Conservation (phyloP, 2,888 invertebrate genomes). For the Protophormia terraenovae region DNA sequence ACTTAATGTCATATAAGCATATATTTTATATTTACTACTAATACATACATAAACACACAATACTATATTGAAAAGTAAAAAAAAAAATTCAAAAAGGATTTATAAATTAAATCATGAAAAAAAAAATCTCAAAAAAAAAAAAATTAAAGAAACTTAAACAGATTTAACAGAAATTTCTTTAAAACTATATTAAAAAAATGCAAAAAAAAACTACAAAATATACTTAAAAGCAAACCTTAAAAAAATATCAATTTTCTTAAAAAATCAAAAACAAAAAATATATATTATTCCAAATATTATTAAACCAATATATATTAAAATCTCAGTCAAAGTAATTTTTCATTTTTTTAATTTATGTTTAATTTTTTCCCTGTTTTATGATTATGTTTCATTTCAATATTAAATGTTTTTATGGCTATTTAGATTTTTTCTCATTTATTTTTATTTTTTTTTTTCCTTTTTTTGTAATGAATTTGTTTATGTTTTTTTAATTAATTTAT, state of each 20-base stretch:
- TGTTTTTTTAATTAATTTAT: constrained; percentile 49
- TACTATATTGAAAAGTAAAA: constrained; percentile 22
- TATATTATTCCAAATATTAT: constrained; percentile 41
- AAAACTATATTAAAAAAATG: background rate
- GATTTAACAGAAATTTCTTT: background rate
- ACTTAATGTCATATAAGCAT: constrained; percentile 66
- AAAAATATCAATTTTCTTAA: constrained; percentile 26
- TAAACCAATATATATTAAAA: background rate
- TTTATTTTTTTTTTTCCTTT: background rate
- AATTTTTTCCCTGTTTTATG: background rate
- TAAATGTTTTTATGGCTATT: constrained; percentile 3
- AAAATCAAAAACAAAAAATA: constrained; percentile 4
- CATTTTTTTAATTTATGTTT: background rate
- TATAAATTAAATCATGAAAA: constrained; percentile 24
- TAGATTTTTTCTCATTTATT: too few species aligned
- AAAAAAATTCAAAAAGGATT: constrained; percentile 26
- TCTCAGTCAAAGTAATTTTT: constrained; percentile 25
- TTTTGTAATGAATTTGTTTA: constrained; percentile 33
- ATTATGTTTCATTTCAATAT: constrained; percentile 1
- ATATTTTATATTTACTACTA: constrained; percentile 66
- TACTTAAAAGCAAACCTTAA: constrained; percentile 13
- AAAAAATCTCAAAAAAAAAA: constrained; percentile 28
- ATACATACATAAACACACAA: constrained; percentile 27
- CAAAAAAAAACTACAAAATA: constrained; percentile 5
- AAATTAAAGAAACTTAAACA: constrained; percentile 11